phyloP scores from a whole-genome alignment of 2,888 invertebrate species.

The Cacoxenus indagator region DNA sequence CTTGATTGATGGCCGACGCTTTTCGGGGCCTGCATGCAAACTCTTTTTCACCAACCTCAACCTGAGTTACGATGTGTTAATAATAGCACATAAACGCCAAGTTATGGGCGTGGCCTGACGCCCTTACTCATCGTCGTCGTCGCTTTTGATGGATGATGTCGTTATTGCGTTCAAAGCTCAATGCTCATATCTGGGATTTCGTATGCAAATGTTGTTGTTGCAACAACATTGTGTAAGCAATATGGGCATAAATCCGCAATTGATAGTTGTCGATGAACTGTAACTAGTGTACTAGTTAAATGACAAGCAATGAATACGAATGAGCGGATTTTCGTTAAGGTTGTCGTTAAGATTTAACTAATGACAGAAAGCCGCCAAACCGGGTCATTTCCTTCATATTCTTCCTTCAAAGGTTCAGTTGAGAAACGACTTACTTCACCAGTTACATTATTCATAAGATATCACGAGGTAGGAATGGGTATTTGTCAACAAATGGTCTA shows the following conservation, averaged over 20 bases:
- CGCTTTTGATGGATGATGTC: constrained; percentile 1
- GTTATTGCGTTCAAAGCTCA: neutral
- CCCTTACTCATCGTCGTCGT: constrained; percentile 20
- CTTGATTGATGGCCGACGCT: constrained; percentile 58
- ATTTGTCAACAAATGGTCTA: too few species aligned
- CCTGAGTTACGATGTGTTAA: constrained; percentile 67
- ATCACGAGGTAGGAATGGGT: too few species aligned
- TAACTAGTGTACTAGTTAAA: neutral
- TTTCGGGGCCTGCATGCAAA: constrained; percentile 25
- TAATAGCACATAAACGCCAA: constrained; percentile 62
- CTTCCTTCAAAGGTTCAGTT: too few species aligned
- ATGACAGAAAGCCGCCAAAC: too few species aligned
- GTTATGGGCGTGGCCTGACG: constrained; percentile 55
- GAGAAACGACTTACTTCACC: too few species aligned
- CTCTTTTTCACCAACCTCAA: constrained; percentile 17
- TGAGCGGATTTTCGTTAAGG: too few species aligned
- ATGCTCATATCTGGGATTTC: neutral
- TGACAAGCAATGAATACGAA: neutral
- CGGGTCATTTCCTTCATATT: too few species aligned
- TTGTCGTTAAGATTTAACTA: too few species aligned
- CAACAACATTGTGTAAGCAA: neutral
- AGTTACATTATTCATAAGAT: too few species aligned
- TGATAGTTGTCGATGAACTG: neutral
- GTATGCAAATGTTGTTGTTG: neutral
- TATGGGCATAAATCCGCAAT: neutral